Base-by-base conservation (phyloP, 2,888 invertebrate species). In the Rhaphigaster nebulosa region DNA sequence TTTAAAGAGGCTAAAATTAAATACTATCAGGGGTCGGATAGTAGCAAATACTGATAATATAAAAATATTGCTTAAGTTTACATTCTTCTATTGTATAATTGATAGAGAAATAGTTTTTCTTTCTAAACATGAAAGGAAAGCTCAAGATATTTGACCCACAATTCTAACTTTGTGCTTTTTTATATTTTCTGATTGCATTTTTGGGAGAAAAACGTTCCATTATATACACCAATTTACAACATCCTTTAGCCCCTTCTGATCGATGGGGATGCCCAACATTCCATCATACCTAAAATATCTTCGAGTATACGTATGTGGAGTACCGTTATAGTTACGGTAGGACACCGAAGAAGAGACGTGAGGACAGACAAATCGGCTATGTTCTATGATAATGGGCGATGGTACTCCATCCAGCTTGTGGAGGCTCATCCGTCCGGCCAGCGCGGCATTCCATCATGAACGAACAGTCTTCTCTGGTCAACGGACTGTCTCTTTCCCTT, bases 401-500 rank as follows among this genome's bases (percentile, higher is more conserved):
- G 70, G 34, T 76, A 23, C 70, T 18, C 18, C 34, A 70, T 34
- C 70, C 70, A 34, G 38, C 5, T 20, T 12, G 6, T 15, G 29
- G 70, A 23, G 34, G 20, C 23, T 38, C 70, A 23, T 76, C n/a
- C 65, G 13, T 12, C 60, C n/a, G 12, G n/a, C 8, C 65, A 13
- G n/a, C 29, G 65, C 29, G 65, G 65, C 70, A 76, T 76, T 76
- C 70, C 70, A 38, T 76, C 70, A 76, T 76, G 70, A 76, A 76
- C 70, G n/a, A 76, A 76, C 34, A 76, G 65, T 15, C 70, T 76
- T 76, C 70, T 6, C 70, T 76, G 70, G 70, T 76, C 70, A 76
- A 76, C 70, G 70, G 70, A 76, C 70, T 76, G 70, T 76, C 70
- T 76, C 70, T 76, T 76, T 76, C 70, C 70, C 70, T 76, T 76